These are phyloP conservation scores for Hippocampus barbouri DNA, from an alignment of 2,113 vertebrate genomes.

Conservation along the genomic window DNA sequence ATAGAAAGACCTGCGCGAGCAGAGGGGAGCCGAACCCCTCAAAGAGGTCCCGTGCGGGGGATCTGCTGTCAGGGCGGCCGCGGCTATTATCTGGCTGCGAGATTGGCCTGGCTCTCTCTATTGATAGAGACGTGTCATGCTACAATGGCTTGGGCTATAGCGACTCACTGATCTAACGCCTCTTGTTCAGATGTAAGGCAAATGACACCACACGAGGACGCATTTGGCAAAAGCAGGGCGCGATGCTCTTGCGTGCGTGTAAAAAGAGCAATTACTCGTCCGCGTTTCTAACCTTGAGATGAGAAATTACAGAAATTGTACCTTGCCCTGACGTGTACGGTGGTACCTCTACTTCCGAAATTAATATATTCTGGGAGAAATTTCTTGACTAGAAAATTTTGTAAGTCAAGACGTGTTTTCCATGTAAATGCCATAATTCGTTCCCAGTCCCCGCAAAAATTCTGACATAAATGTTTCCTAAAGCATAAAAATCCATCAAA, in stretches of 20 bases:
- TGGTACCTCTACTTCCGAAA: too few species aligned
- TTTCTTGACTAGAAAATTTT: too few species aligned
- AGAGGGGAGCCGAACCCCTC: constrained; percentile 45
- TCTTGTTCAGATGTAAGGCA: constrained; percentile 14
- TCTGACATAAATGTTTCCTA: too few species aligned
- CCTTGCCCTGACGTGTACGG: not conserved
- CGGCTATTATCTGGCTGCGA: constrained; percentile 65
- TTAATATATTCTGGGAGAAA: too few species aligned
- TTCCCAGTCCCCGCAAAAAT: too few species aligned
- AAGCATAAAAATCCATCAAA: too few species aligned
- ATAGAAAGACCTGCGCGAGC: constrained; percentile 48
- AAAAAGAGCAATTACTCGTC: not conserved
- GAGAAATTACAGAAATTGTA: constrained; percentile 9
- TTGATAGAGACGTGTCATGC: constrained; percentile 59
- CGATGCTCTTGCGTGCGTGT: not conserved
- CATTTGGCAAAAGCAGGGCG: not conserved
- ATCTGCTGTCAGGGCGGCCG: constrained; percentile 58
- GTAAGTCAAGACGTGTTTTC: too few species aligned
- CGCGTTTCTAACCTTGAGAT: not conserved
- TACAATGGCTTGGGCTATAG: constrained; percentile 53
- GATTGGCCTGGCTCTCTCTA: constrained; percentile 57
- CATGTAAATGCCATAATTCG: too few species aligned
- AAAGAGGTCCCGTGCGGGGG: constrained; percentile 41
- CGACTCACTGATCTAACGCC: constrained; percentile 32
- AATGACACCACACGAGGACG: constrained; percentile 16